Evolutionary conservation across 2,797 vertebrate genomes (phyloP).

Genomic region (Chaunax sp.): DNA sequence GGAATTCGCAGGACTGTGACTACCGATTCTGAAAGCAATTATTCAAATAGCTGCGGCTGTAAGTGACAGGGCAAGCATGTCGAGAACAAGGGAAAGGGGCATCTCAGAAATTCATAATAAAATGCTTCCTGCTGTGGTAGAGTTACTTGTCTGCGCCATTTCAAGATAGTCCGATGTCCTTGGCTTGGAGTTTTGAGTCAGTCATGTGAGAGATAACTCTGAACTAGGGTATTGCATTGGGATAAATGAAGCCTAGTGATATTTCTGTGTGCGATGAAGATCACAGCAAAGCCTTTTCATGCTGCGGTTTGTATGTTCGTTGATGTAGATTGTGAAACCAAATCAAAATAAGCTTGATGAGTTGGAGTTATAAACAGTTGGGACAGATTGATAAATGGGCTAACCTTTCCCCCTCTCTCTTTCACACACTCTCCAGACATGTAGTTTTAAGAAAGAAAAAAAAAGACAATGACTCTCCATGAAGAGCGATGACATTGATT

Average conservation of each 20-base stretch:
- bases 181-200: slow-evolving; percentile 38
- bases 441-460: not conserved
- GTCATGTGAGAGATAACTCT: slow-evolving; percentile 57
- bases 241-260: slow-evolving; percentile 42
- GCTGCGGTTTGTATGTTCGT: slow-evolving; percentile 13
- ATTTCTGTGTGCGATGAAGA: not conserved
- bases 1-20: slow-evolving; percentile 70
- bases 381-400: no score
- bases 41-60: slow-evolving; percentile 75
- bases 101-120: slow-evolving; percentile 58
- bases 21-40: slow-evolving; percentile 79
- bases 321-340: slow-evolving; percentile 28
- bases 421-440: slow-evolving; percentile 8
- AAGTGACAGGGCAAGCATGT: slow-evolving; percentile 65
- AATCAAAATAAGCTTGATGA: slow-evolving; percentile 25
- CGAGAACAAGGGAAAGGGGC: slow-evolving; percentile 64
- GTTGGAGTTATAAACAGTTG: slow-evolving; percentile 5
- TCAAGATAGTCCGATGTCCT: slow-evolving; percentile 46
- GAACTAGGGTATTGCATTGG: slow-evolving; percentile 42
- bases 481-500: slow-evolving; percentile 47
- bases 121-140: slow-evolving; percentile 20
- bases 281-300: slow-evolving; percentile 21
- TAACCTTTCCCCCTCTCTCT: no score
- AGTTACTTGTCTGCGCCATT: slow-evolving; percentile 48
- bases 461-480: slow-evolving; percentile 27